Evolutionary conservation across 2,797 vertebrate genomes (phyloP), one percentile per base, ranked within the genome.

Genomic region (Netta rufina): DNA sequence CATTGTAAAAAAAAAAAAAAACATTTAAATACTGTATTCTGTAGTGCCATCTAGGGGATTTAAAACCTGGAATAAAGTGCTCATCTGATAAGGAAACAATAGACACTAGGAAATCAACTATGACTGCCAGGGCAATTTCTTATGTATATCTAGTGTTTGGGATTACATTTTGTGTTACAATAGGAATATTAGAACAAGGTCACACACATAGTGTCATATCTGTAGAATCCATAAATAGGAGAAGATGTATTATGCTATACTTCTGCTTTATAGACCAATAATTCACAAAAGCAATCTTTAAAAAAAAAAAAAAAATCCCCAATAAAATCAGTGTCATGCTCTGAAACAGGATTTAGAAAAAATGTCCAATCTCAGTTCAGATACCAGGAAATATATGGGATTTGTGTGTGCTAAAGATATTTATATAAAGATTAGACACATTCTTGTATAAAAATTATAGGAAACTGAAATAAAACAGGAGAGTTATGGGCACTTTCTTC

Each of bases 31-130:
- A 91, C 21, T 60, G 87, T 92, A 97, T 98, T 98, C 98, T 98
- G 93, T 97, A 98, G 96, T 97, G 97, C 98, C 98, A 98, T 97
- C 98, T 98, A 98, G 98, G 96, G 98, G 98, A 97, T 96, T 96
- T 97, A 74, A 91, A 89, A 91, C 56, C 67, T 78, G 66, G 72
- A 95, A 73, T 85, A 89, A 73, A 89, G 11, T 15, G 66, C 57
- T 95, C 66, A 61, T 80, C 53, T 19, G 77, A 78, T 80, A 93
- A 93, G 96, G 54, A 91, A 93, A 65, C 56, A 92, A 92, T 38
- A 66, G 82, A 77, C 36, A 51, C 21, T 57, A 80, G 93, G 84
- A 95, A 97, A 92, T 83, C 84, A 95, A 39, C 81, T 96, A 20
- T 32, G 70, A 87, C 60, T 91, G 10, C 20, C 84, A 93, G 84